Conservation (phyloP, 2,113 vertebrate genomes). For the Anolis sagrei region DNA sequence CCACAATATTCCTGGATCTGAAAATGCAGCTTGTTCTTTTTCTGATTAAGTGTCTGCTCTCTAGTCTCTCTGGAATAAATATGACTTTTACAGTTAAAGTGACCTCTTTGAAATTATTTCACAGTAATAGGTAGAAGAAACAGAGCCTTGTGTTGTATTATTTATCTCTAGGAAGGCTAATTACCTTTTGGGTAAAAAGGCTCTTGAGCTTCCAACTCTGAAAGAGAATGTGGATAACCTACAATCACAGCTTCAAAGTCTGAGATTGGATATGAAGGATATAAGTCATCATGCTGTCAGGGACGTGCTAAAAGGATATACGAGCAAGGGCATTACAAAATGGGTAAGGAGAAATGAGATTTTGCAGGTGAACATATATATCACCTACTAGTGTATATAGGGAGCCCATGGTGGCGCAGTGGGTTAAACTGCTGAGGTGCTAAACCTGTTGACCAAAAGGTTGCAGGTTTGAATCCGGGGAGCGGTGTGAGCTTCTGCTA, state of each 20-base stretch:
- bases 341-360: slow-evolving; percentile 29
- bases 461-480: too few relatives aligned
- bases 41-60: background rate
- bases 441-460: too few relatives aligned
- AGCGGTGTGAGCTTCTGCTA: too few relatives aligned
- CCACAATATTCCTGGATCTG: background rate
- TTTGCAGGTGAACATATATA: background rate
- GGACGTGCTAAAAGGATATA: background rate
- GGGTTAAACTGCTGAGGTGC: too few relatives aligned
- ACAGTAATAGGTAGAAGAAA: background rate
- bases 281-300: background rate
- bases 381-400: too few relatives aligned
- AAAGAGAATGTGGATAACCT: slow-evolving; percentile 50
- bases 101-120: background rate
- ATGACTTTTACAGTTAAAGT: background rate
- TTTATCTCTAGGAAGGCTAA: slow-evolving; percentile 52
- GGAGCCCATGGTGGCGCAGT: too few relatives aligned
- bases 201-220: slow-evolving; percentile 51
- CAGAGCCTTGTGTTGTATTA: background rate
- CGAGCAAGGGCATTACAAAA: background rate
- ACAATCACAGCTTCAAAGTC: slow-evolving; percentile 44
- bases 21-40: background rate
- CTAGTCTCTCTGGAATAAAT: background rate
- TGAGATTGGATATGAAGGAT: background rate
- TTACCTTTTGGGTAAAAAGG: slow-evolving; percentile 53